These are phyloP conservation scores for Euproctis similis DNA, from an alignment of 2,888 invertebrate species.

Conservation along the genomic window DNA sequence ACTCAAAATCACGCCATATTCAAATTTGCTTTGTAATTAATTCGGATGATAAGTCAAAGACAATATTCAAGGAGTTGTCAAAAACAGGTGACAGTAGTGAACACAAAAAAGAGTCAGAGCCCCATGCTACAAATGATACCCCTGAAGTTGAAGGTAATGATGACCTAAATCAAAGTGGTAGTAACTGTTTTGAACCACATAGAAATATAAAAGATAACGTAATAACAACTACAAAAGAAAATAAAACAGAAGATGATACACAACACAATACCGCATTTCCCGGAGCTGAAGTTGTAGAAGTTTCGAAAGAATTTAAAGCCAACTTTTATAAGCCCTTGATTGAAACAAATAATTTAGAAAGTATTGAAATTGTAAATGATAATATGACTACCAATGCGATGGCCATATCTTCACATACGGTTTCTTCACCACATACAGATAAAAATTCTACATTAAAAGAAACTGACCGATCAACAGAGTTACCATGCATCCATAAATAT, in stretches of 20 bases:
- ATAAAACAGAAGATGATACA: too few species aligned
- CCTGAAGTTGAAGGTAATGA: neutral
- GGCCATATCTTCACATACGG: conserved; percentile 5
- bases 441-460: neutral
- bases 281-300: neutral
- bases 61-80: conserved; percentile 7
- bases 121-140: neutral
- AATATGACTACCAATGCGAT: too few species aligned
- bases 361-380: too few species aligned
- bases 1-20: conserved; percentile 29
- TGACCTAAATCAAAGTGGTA: neutral
- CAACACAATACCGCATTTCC: neutral
- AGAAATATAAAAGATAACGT: conserved; percentile 1
- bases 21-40: conserved; percentile 27
- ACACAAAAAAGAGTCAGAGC: neutral
- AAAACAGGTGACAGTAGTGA: neutral
- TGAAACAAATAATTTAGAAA: too few species aligned
- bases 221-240: neutral
- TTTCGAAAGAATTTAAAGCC: too few species aligned
- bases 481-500: conserved; percentile 50
- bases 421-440: conserved; percentile 17
- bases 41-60: conserved; percentile 26
- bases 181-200: neutral
- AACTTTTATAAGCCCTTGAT: too few species aligned
- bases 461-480: conserved; percentile 26